These are phyloP conservation scores for Pterostichus madidus DNA, from an alignment of 2,888 invertebrate species.

Conservation along the genomic window DNA sequence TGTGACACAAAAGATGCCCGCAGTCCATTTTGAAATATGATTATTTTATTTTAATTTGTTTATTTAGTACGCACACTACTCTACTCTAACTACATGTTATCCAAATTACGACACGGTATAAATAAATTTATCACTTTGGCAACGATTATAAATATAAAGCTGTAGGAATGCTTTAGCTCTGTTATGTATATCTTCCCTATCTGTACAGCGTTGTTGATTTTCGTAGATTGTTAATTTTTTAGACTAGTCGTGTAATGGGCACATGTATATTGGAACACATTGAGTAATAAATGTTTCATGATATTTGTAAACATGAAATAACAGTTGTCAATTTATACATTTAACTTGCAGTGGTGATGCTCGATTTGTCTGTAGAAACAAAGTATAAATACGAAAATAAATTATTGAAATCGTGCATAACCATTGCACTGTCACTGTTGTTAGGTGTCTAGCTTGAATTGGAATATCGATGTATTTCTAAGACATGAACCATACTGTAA, in stretches of 20 bases:
- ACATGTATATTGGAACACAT: slow-evolving; percentile 67
- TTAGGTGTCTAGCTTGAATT: slow-evolving; percentile 67
- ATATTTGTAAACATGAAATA: slow-evolving; percentile 60
- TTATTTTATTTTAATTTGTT: slow-evolving; percentile 5
- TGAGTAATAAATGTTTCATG: slow-evolving; percentile 65
- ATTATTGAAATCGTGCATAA: slow-evolving; percentile 18
- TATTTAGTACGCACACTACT: slow-evolving; percentile 29
- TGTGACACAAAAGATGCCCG: slow-evolving; percentile 24
- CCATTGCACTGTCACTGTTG: slow-evolving; percentile 59
- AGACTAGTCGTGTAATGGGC: slow-evolving; percentile 62
- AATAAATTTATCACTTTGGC: slow-evolving; percentile 55
- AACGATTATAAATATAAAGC: slow-evolving; percentile 66
- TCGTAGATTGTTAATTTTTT: slow-evolving; percentile 64
- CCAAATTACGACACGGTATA: slow-evolving; percentile 31
- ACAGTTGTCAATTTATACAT: slow-evolving; percentile 66
- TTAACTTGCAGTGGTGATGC: slow-evolving; percentile 51
- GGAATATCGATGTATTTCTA: slow-evolving; percentile 70
- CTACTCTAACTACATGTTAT: slow-evolving; percentile 24
- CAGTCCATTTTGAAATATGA: not conserved
- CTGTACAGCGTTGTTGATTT: slow-evolving; percentile 67
- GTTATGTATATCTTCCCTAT: slow-evolving; percentile 63
- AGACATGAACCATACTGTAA: slow-evolving; percentile 71
- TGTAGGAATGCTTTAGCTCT: slow-evolving; percentile 65
- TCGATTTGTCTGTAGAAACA: slow-evolving; percentile 47
- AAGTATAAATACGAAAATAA: slow-evolving; percentile 17